Evolutionary conservation across 2,113 vertebrate species (phyloP), one percentile per base, ranked within the genome.

Genomic region (Lagopus muta): DNA sequence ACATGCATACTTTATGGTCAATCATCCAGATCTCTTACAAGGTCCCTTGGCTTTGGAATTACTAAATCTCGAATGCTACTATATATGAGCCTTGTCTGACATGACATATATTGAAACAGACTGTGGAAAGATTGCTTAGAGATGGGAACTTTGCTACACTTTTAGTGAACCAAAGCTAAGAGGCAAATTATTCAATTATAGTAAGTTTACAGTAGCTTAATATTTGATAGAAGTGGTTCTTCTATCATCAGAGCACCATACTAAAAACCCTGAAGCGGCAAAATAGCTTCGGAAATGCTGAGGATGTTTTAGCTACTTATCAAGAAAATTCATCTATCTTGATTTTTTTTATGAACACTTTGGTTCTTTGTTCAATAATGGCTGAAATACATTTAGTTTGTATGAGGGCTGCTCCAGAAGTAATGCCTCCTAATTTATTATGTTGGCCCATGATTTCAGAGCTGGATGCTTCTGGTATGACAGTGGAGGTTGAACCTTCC

Each of bases 131-230:
- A 97, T 97, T 54, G 30, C 95, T 97, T 97, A 98, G 97, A 97
- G 96, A 98, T 95, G 96, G 96, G 96, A 98, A 97, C 96, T 92
- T 97, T 96, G 47, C 97, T 98, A 48, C 96, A 95, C 94, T 96
- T 97, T 96, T 97, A 98, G 97, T 98, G 97, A 98, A 98, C 97
- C 98, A 97, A 97, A 98, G 96, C 97, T 97, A 98, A 98, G 97
- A 98, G 97, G 97, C 96, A 97, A 97, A 98, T 98, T 98, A 98
- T 98, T 98, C 98, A 98, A 98, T 98, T 98, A 98, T 96, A 97
- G 97, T 97, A 98, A 98, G 98, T 98, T 98, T 98, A 98, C 97
- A 98, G 98, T 98, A 98, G 97, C 94, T 98, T 98, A 98, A 98
- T 98, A 98, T 98, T 97, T 97, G 97, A 97, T 98, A 98, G 97